phyloP scores from a whole-genome alignment of 2,113 vertebrate genomes.

The Nannobrachium achirus region DNA sequence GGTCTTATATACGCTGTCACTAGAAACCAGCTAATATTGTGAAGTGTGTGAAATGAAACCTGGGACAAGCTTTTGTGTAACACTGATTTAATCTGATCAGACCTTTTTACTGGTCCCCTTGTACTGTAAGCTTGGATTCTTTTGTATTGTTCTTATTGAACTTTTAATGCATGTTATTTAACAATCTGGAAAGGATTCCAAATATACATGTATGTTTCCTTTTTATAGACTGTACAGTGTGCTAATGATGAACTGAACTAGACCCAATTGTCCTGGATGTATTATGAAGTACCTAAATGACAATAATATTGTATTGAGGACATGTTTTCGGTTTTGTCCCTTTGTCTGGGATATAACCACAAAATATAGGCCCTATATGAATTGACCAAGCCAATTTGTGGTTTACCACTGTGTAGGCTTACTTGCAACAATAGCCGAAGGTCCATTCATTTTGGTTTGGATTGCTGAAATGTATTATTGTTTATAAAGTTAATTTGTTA shows the following conservation, averaged over 20 bases:
- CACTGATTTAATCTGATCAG: background rate
- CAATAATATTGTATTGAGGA: background rate
- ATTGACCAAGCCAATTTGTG: background rate
- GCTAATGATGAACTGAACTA: too few species aligned
- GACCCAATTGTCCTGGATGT: too few species aligned
- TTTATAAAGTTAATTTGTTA: constrained; percentile 9
- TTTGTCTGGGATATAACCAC: background rate
- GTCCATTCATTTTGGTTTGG: background rate
- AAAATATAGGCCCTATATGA: background rate
- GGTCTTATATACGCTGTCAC: background rate
- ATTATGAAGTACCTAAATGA: background rate
- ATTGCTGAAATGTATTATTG: background rate
- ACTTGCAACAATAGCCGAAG: background rate
- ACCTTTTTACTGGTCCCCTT: too few species aligned
- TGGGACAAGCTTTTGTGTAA: background rate
- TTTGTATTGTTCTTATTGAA: too few species aligned
- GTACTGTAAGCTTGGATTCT: too few species aligned
- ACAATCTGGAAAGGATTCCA: too few species aligned
- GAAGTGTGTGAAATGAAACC: background rate
- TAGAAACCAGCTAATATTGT: background rate
- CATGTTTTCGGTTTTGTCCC: background rate
- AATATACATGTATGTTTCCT: too few species aligned
- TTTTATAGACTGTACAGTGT: too few species aligned
- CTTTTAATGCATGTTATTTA: too few species aligned
- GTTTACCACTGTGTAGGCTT: background rate